phyloP scores from a whole-genome alignment of 2,888 invertebrate genomes.

The Prosapia bicincta region DNA sequence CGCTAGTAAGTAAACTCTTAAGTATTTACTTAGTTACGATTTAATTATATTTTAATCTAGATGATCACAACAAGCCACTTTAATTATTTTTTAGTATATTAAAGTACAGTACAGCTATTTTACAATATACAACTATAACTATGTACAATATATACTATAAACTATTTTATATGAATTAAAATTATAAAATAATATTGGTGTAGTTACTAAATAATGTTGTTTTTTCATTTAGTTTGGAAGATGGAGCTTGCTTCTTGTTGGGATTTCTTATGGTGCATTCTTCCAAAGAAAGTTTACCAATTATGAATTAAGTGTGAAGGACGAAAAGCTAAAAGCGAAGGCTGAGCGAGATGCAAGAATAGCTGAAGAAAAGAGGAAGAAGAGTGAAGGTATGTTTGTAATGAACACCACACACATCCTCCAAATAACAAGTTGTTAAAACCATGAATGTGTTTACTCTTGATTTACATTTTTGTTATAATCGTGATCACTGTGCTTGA shows the following conservation, averaged over 20 bases:
- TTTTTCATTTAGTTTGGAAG: conserved; percentile 67
- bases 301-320: conserved; percentile 43
- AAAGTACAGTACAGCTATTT: background rate
- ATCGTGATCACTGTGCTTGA: no score
- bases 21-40: no score
- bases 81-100: background rate
- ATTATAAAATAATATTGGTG: background rate
- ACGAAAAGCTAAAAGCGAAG: conserved; percentile 65
- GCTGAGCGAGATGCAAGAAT: conserved; percentile 65
- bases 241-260: conserved; percentile 71
- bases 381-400: conserved; percentile 57
- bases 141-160: no score
- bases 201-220: no score
- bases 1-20: no score
- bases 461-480: no score
- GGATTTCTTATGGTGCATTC: conserved; percentile 71
- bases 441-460: no score
- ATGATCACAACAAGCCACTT: no score
- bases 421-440: no score
- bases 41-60: no score
- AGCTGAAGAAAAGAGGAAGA: conserved; percentile 65
- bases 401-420: no score
- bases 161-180: background rate
- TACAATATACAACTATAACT: background rate
- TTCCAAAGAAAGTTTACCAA: conserved; percentile 40